Evolutionary conservation across 2,888 invertebrate genomes (phyloP).

Genomic region (Spatulosminthurus flaviceps): DNA sequence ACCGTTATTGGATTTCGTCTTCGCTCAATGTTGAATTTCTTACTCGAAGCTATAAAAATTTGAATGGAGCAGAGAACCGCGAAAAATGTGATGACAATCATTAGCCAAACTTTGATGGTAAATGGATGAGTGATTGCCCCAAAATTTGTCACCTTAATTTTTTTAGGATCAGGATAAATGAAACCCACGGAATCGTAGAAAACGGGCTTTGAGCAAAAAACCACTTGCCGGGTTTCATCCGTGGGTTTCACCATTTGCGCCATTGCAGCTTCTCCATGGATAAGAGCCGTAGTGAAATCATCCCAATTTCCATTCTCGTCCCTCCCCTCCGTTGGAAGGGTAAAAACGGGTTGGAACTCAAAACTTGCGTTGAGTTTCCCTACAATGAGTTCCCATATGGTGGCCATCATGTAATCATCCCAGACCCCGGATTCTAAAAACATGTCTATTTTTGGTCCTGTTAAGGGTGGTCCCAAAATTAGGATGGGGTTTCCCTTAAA

Average conservation of each 20-base stretch:
- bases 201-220: background rate
- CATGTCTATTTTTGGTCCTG: background rate
- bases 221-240: background rate
- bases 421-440: background rate
- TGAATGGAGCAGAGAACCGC: background rate
- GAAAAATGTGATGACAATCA: background rate
- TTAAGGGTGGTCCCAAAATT: background rate
- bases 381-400: background rate
- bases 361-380: background rate
- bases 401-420: constrained; percentile 5
- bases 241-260: background rate
- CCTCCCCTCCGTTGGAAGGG: background rate
- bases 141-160: background rate
- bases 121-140: background rate
- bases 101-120: background rate
- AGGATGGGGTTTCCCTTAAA: background rate
- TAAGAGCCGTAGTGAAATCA: background rate
- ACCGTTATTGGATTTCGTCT: background rate
- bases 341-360: background rate
- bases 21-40: background rate
- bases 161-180: background rate
- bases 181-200: background rate
- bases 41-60: background rate
- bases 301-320: constrained; percentile 6
- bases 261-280: background rate